Conservation (phyloP, 2,888 invertebrate species). For the Pomacea canaliculata region DNA sequence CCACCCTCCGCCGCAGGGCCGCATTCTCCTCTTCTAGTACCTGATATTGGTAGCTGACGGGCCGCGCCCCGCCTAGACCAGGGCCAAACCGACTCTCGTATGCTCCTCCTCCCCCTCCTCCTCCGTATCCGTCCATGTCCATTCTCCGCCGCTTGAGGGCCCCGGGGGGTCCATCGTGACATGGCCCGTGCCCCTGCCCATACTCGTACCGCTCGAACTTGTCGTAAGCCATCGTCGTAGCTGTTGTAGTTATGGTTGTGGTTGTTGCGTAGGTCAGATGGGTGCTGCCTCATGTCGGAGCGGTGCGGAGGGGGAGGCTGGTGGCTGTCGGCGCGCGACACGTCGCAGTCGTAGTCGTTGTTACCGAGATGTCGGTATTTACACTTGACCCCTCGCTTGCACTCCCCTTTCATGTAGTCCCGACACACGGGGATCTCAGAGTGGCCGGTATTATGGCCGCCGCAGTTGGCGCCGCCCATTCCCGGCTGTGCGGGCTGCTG, state of each 20-base stretch:
- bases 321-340: slow-evolving; percentile 4
- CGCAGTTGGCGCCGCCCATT: slow-evolving; percentile 53
- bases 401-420: slow-evolving; percentile 75
- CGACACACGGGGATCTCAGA: slow-evolving; percentile 74
- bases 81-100: slow-evolving; percentile 11
- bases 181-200: slow-evolving; percentile 51
- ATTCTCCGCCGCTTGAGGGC: slow-evolving; percentile 51
- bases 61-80: slow-evolving; percentile 40
- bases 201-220: slow-evolving; percentile 36
- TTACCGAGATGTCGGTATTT: slow-evolving; percentile 71
- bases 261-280: neutral
- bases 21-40: slow-evolving; percentile 78
- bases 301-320: neutral
- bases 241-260: slow-evolving; percentile 19
- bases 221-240: slow-evolving; percentile 24
- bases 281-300: neutral
- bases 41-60: slow-evolving; percentile 51
- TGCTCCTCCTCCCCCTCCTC: neutral
- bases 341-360: slow-evolving; percentile 12
- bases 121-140: slow-evolving; percentile 35
- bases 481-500: slow-evolving; percentile 64
- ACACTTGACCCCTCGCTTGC: slow-evolving; percentile 72
- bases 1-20: slow-evolving; percentile 78
- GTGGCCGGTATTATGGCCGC: slow-evolving; percentile 52
- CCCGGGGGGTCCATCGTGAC: slow-evolving; percentile 44